phyloP scores from a whole-genome alignment of 2,888 invertebrate species.

The Hemaris fuciformis region DNA sequence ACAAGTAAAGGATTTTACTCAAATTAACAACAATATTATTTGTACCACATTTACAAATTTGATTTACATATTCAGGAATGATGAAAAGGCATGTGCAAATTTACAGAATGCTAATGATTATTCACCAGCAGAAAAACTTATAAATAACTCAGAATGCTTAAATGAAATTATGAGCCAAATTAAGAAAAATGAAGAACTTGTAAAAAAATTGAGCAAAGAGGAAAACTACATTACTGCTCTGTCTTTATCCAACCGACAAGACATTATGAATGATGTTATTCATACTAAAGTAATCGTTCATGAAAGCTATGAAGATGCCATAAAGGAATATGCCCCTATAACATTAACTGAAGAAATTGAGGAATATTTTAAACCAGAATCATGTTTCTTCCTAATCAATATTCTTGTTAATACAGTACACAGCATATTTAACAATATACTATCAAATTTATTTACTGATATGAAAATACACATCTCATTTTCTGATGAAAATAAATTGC shows the following conservation, averaged over 20 bases:
- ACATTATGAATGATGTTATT: conserved; percentile 54
- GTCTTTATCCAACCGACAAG: conserved; percentile 58
- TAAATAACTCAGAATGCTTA: conserved; percentile 53
- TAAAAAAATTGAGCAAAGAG: conserved; percentile 48
- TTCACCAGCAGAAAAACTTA: conserved; percentile 45
- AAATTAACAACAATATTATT: conserved; percentile 47
- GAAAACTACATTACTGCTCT: conserved; percentile 54
- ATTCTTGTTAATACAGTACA: conserved; percentile 38
- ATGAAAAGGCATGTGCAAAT: conserved; percentile 41
- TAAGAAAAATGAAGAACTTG: conserved; percentile 45
- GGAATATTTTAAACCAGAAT: conserved; percentile 49
- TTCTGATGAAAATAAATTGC: conserved; percentile 32
- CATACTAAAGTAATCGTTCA: conserved; percentile 41
- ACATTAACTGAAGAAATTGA: conserved; percentile 47
- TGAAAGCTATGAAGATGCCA: conserved; percentile 56
- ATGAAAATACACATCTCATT: conserved; percentile 55
- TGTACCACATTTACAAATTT: conserved; percentile 60
- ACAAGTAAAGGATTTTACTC: conserved; percentile 57
- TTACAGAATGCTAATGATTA: conserved; percentile 36
- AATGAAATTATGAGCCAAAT: conserved; percentile 50
- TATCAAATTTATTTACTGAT: conserved; percentile 43
- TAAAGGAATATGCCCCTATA: conserved; percentile 37
- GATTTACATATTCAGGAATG: conserved; percentile 52
- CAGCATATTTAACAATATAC: conserved; percentile 41
- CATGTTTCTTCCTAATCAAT: conserved; percentile 48